These are phyloP conservation scores for Eclectus roratus DNA, from an alignment of 2,113 vertebrate genomes.

Conservation along the genomic window DNA sequence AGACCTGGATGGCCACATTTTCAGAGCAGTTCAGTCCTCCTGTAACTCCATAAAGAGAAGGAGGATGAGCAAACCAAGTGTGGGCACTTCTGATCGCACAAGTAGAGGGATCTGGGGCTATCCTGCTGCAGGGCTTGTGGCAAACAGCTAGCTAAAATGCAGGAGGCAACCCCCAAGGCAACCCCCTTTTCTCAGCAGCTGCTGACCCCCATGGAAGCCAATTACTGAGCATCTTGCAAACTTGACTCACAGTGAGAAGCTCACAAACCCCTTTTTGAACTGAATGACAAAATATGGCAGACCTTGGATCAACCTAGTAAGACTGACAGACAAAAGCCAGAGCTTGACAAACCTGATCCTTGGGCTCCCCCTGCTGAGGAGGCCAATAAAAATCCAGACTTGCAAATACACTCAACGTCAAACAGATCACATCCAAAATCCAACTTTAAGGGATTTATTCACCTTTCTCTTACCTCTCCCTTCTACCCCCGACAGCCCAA, in stretches of 20 bases:
- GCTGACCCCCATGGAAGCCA: rapidly evolving
- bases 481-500: background rate
- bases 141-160: background rate
- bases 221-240: background rate
- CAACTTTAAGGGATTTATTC: background rate
- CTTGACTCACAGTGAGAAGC: rapidly evolving
- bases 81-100: background rate
- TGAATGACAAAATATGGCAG: background rate
- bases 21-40: background rate
- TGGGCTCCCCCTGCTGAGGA: constrained; percentile 55
- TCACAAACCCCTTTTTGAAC: background rate
- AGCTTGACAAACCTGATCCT: constrained; percentile 20
- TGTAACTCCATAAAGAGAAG: background rate
- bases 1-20: background rate
- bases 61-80: rapidly evolving
- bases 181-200: background rate
- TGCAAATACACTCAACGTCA: rapidly evolving
- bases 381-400: background rate
- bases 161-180: background rate
- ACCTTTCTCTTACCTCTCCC: background rate
- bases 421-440: background rate
- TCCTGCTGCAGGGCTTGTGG: rapidly evolving
- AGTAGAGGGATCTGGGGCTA: background rate
- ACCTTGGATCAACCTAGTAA: rapidly evolving
- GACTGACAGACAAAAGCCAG: rapidly evolving